phyloP scores from a whole-genome alignment of 1,140 invertebrate species.

The Acromyrmex heyeri region DNA sequence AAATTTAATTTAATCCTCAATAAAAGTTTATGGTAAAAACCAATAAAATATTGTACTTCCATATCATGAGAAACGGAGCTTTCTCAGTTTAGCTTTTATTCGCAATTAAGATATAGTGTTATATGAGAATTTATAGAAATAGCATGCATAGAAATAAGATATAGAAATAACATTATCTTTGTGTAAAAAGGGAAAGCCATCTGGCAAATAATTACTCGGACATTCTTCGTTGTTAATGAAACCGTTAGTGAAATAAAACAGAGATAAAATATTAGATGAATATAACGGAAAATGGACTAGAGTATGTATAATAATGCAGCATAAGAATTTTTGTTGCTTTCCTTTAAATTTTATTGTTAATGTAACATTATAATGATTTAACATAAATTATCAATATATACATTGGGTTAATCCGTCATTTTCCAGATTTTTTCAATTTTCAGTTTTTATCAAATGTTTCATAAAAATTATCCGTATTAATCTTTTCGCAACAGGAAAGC shows the following conservation, averaged over 20 bases:
- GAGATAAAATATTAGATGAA: constrained; percentile 20
- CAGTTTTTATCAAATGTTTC: too few relatives aligned
- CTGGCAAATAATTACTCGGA: not conserved
- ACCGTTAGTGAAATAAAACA: constrained; percentile 41
- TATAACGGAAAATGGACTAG: constrained; percentile 11
- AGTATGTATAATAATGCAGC: not conserved
- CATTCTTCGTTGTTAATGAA: not conserved
- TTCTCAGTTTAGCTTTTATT: constrained; percentile 12
- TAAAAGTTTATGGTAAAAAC: not conserved
- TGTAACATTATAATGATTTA: constrained; percentile 11
- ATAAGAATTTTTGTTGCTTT: not conserved
- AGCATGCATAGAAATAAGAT: constrained; percentile 1
- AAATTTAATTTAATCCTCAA: constrained; percentile 3
- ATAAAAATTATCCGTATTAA: too few relatives aligned
- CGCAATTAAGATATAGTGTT: constrained; percentile 11
- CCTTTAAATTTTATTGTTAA: not conserved
- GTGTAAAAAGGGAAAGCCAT: constrained; percentile 25
- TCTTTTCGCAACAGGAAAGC: too few relatives aligned
- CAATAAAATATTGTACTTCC: not conserved
- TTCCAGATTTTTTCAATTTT: too few relatives aligned
- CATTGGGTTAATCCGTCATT: too few relatives aligned
- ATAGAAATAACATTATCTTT: constrained; percentile 24
- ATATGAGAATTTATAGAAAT: constrained; percentile 20
- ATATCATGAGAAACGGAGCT: not conserved
- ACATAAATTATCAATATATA: constrained; percentile 6